Conservation (phyloP, 2,888 invertebrate species). For the Ferdinandea cuprea region DNA sequence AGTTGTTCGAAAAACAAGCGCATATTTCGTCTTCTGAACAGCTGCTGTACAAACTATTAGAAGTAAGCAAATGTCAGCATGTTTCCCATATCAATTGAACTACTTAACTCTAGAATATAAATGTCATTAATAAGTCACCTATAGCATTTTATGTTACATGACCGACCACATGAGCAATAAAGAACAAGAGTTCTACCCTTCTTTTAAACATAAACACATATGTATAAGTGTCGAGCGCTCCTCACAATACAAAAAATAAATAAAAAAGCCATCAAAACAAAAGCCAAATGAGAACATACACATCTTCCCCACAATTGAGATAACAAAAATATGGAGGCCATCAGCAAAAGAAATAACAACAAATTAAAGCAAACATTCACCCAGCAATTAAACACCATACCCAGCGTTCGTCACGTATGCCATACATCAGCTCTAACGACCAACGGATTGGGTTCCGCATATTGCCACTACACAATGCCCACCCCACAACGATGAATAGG, state of each 20-base stretch:
- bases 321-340: constrained; percentile 67
- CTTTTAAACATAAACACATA: too few species aligned
- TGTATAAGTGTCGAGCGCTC: too few species aligned
- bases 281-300: constrained; percentile 16
- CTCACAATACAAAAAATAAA: not conserved
- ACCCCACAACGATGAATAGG: not conserved
- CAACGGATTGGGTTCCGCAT: constrained; percentile 57
- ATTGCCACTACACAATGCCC: constrained; percentile 2
- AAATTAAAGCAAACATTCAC: constrained; percentile 32
- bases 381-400: constrained; percentile 54
- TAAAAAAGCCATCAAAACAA: constrained; percentile 2
- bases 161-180: too few species aligned
- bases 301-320: constrained; percentile 47
- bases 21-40: too few species aligned
- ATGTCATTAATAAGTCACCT: too few species aligned
- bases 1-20: too few species aligned
- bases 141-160: too few species aligned
- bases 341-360: constrained; percentile 25
- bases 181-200: too few species aligned
- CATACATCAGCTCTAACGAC: constrained; percentile 32
- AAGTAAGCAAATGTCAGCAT: too few species aligned
- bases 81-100: too few species aligned
- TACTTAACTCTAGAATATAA: too few species aligned
- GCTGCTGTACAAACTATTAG: too few species aligned
- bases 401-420: constrained; percentile 63